Base-by-base conservation (phyloP, 1,140 invertebrate species). In the Ganaspis sp. region DNA sequence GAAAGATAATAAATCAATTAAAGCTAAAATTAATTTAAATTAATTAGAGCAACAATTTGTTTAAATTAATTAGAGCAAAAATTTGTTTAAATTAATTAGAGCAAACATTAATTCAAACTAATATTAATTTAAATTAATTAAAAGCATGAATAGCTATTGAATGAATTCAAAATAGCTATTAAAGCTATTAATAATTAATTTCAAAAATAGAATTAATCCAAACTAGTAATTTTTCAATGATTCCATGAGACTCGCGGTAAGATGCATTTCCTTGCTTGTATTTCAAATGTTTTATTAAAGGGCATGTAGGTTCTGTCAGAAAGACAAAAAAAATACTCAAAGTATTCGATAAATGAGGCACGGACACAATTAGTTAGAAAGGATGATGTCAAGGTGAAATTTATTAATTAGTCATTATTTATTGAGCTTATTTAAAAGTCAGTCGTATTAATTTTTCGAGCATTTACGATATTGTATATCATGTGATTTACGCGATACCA, bases 401-500 rank as follows among this genome's bases (percentile, higher is more conserved):
- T 64, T 64, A 58, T 58, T 58, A 34, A 64, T 64, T 64, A 64
- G 58, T 64, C 58, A 29, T 64, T 64, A 64, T 64, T 64, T 64
- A 64, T 64, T 64, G 26, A 64, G 21, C 26, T 64, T 64, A 64
- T 64, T 64, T 34, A 64, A 64, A 64, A 64, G 26, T 64, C 23
- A 29, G 29, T 64, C 23, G 26, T 64, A 64, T 64, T 64, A 64
- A 64, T n/a, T 64, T 64, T 64, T 64, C 58, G 58, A 64, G 58
- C 58, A 64, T 64, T 64, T 64, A 64, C 58, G 58, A 64, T 64
- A 64, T 64, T 64, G 21, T 64, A 64, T 64, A 64, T 64, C 58
- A 64, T 64, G 58, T 64, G 58, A 64, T 64, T 64, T n/a, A 64
- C 58, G 58, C 58, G 58, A 64, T 64, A 64, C 58, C 58, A 64